A percentile compares a stretch with the other conserved stretches of the same genome.
Conservation (phyloP, 2,888 invertebrate genomes). For the Bembecia ichneumoniformis region DNA sequence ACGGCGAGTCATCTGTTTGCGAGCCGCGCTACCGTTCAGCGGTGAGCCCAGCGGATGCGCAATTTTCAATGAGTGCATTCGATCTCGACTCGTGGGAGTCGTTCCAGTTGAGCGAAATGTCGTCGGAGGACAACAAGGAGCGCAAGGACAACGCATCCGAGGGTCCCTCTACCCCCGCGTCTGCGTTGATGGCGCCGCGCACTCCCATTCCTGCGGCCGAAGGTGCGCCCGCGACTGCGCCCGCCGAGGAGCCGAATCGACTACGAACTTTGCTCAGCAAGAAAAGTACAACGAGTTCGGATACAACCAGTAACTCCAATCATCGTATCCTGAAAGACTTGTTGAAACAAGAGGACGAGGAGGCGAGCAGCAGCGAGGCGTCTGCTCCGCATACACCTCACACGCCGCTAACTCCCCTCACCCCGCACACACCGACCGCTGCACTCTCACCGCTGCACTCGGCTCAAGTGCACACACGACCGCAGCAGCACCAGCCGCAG, state of each 20-base stretch:
- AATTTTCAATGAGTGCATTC: slow-evolving; percentile 72
- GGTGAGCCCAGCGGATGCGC: slow-evolving; percentile 56
- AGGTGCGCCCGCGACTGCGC: slow-evolving; percentile 23
- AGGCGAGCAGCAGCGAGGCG: slow-evolving; percentile 50
- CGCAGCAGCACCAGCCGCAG: slow-evolving; percentile 24
- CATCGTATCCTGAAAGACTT: slow-evolving; percentile 57
- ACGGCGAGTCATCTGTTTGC: slow-evolving; percentile 69
- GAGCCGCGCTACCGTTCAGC: slow-evolving; percentile 55
- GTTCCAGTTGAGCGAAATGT: slow-evolving; percentile 77
- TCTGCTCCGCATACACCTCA: slow-evolving; percentile 59
- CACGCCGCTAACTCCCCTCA: slow-evolving; percentile 42
- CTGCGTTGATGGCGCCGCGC: slow-evolving; percentile 30
- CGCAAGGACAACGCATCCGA: slow-evolving; percentile 59
- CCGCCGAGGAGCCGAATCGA: slow-evolving; percentile 55
- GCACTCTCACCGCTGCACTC: slow-evolving; percentile 31
- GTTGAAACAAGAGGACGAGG: slow-evolving; percentile 56
- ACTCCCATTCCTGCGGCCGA: slow-evolving; percentile 43
- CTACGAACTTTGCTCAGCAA: slow-evolving; percentile 74
- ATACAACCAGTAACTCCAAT: slow-evolving; percentile 36
- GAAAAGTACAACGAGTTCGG: slow-evolving; percentile 55
- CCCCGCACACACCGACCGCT: slow-evolving; percentile 35
- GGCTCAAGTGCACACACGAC: slow-evolving; percentile 21
- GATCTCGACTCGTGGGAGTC: slow-evolving; percentile 78
- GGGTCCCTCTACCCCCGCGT: slow-evolving; percentile 25
- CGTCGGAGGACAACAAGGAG: slow-evolving; percentile 59